These are phyloP conservation scores for Chaenocephalus aceratus DNA, from an alignment of 2,113 vertebrate genomes.

Conservation along the genomic window DNA sequence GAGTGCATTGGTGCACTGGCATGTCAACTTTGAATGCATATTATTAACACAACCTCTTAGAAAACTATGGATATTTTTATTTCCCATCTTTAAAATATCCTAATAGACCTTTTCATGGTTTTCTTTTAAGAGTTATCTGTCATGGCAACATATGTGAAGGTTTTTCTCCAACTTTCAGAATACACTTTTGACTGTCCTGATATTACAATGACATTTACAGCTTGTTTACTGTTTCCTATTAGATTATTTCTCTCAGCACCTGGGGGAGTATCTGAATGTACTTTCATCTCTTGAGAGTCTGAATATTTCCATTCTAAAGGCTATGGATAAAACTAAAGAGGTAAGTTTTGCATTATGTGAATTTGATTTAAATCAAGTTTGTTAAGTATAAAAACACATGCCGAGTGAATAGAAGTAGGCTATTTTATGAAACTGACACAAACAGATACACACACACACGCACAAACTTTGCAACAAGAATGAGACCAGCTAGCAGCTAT, in stretches of 20 bases:
- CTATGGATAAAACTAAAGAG: conserved; percentile 98
- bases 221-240: conserved; percentile 42
- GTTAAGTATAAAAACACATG: not conserved
- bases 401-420: not conserved
- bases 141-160: too few species aligned
- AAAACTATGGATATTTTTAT: not conserved
- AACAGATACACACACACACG: not conserved
- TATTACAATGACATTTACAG: conserved; percentile 15
- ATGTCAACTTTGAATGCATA: not conserved
- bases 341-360: conserved; percentile 77
- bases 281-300: conserved; percentile 93
- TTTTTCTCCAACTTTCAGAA: too few species aligned
- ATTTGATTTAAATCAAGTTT: conserved; percentile 4
- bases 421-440: not conserved
- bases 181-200: conserved; percentile 4
- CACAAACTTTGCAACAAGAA: conserved; percentile 3
- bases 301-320: conserved; percentile 91
- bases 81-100: not conserved
- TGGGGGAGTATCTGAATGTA: conserved; percentile 93
- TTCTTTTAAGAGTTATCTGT: too few species aligned
- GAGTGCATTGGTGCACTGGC: not conserved
- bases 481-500: too few species aligned
- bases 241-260: conserved; percentile 96
- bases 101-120: not conserved
- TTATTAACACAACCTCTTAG: not conserved